Evolutionary conservation across 2,888 invertebrate genomes (phyloP), one percentile per base, ranked within the genome.

Genomic region (Drosophila phalerata): DNA sequence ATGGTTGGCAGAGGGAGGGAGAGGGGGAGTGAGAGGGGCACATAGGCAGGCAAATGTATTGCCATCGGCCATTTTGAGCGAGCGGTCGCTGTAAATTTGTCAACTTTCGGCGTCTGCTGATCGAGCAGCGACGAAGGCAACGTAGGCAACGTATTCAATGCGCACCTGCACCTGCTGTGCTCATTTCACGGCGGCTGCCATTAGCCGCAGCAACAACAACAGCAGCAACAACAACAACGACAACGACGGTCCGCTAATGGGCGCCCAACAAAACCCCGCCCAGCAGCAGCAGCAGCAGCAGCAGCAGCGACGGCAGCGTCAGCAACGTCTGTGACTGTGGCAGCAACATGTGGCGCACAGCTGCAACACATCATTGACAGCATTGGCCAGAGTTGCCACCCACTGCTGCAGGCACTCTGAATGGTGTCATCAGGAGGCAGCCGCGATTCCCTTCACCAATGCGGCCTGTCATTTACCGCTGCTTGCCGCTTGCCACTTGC

Each of bases 281-380:
- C 66, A 65, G 38, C 68, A 42, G 17, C 79, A 58, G 52, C 79
- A 48, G n/a, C 53, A 22, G 25, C 62, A 52, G 28, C 5, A 8
- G 2, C 66, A 63, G 38, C 68, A 42, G 28, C 5, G 6, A 9
- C 38, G 2, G 28, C 5, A 8, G 2, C 66, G 61, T 30, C 68
- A 42, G 28, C 5, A 28, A 9, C 38, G 2, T 17, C 40, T 10
- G 30, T 55, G 32, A 25, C 47, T 13, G 38, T 57, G 30, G 52
- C 72, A 77, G 86, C 85, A 85, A 85, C 89, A 85, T 85, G 85
- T 85, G 89, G 87, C 74, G 88, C 85, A 85, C 85, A 88, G 85
- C 85, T 85, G 85, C 85, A 86, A 74, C 81, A 88, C 84, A 84
- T 88, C 85, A 88, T 76, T 77, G 77, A 82, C 80, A 81, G 80